Percentiles rank a stretch among this genome's conserved stretches.
Evolutionary conservation across 2,888 invertebrate species (phyloP).

Genomic region (Pyrgus malvae): DNA sequence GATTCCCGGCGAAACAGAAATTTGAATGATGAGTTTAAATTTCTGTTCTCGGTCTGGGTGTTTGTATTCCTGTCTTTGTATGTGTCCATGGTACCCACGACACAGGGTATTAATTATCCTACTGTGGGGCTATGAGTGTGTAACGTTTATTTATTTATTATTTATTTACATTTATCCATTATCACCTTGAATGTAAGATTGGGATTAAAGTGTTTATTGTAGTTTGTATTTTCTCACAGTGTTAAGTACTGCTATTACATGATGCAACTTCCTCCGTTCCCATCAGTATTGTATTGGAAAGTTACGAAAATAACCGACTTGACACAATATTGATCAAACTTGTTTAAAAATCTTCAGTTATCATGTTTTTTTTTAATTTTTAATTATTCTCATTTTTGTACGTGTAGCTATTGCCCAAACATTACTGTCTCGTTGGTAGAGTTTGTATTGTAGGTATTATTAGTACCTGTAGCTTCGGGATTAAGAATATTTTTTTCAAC

Average conservation of each 20-base stretch:
- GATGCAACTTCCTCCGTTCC: slow-evolving; percentile 19
- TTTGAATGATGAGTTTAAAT: no score
- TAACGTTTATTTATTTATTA: not conserved
- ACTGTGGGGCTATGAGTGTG: no score
- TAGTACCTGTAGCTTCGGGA: no score
- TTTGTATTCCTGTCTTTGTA: no score
- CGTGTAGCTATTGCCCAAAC: no score
- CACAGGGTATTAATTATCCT: no score
- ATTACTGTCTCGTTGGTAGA: no score
- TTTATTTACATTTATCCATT: not conserved
- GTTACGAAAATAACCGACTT: slow-evolving; percentile 11
- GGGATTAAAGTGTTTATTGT: not conserved
- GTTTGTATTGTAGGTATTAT: no score
- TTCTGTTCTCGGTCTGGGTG: no score
- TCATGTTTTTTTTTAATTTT: not conserved
- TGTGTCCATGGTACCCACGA: no score
- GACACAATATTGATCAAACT: slow-evolving; percentile 3
- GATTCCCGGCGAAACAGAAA: no score
- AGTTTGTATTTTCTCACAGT: slow-evolving; percentile 5
- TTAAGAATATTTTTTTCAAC: no score
- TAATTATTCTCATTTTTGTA: not conserved
- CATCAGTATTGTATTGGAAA: slow-evolving; percentile 22
- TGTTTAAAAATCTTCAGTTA: not conserved
- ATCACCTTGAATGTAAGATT: not conserved
- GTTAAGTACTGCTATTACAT: slow-evolving; percentile 11